Evolutionary conservation across 2,113 vertebrate species (phyloP).

Genomic region (Odontophorus gujanensis): DNA sequence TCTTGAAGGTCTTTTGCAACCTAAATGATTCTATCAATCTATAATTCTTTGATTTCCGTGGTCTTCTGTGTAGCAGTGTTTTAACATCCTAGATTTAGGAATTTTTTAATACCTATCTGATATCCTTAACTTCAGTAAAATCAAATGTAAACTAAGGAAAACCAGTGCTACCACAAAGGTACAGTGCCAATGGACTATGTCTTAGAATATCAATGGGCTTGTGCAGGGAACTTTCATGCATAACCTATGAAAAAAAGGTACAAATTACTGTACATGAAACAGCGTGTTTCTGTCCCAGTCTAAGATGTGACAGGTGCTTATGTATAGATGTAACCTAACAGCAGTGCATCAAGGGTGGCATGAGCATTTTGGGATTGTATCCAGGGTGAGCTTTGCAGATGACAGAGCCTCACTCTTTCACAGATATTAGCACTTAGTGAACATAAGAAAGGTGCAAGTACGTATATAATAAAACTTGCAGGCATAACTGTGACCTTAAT

Average conservation of each 20-base stretch:
- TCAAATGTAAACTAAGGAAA: neutral
- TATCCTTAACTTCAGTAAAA: neutral
- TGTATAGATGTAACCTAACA: neutral
- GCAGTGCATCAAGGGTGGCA: no score
- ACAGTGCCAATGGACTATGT: neutral
- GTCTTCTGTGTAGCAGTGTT: neutral
- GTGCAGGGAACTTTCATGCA: no score
- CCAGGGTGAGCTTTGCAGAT: neutral
- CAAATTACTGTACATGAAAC: neutral
- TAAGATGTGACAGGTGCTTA: neutral
- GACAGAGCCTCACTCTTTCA: neutral
- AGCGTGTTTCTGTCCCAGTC: neutral
- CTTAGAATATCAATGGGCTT: neutral
- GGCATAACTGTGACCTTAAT: neutral
- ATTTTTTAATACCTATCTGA: neutral
- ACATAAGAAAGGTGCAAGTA: neutral
- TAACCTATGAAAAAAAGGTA: neutral
- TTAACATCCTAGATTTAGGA: neutral
- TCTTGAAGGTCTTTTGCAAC: neutral
- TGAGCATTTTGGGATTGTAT: neutral
- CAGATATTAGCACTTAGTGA: neutral
- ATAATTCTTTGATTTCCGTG: neutral
- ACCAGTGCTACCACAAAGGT: rapidly evolving
- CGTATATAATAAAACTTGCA: neutral
- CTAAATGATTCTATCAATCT: neutral